Evolutionary conservation across 2,797 vertebrate genomes (phyloP), one percentile per base, ranked within the genome.

Genomic region (Neosalanx taihuensis): DNA sequence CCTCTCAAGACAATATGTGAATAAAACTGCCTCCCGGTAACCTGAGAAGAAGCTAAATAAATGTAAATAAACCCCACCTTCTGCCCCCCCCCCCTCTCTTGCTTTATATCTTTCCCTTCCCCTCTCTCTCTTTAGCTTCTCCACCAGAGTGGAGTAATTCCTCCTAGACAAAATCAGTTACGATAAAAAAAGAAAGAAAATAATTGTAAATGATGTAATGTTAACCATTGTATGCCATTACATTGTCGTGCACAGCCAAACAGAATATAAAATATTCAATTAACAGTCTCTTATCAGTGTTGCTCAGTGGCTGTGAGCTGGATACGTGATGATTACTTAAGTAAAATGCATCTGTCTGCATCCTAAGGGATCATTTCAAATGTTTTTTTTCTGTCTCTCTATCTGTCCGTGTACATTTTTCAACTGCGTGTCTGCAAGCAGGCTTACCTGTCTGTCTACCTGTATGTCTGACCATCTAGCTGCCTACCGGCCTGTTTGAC

Each of bases 261-360:
- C 33, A 68, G 18, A 23, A 33, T 58, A 67, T 69, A 49, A 75
- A 37, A 64, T 63, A 58, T 26, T 26, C 23, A 26, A 26, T 26
- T 26, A 57, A 66, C 30, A 46, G 30, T n/a, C 68, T 73, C 37
- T 70, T 49, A 64, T 61, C 62, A 59, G 63, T 26, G 33, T 59
- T 62, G 46, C 62, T 23, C 53, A 17, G 64, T 53, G 26, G 70
- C 70, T 73, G 10, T 51, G 37, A 77, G 72, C 67, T 37, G 56
- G 20, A 71, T 67, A 33, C 26, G 58, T 75, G 65, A 46, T 72
- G 73, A 63, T 49, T 67, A 6, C 51, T 69, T 67, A 37, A 70
- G 68, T 64, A 60, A 74, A 79, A 67, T 76, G 67, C 5, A 73
- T 63, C 49, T 35, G 49, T 35, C 57, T 74, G 31, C 41, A 65